Percentiles rank a stretch among this genome's conserved stretches.
Evolutionary conservation across 1,140 invertebrate genomes (phyloP).

Genomic region (Triops cancriformis): DNA sequence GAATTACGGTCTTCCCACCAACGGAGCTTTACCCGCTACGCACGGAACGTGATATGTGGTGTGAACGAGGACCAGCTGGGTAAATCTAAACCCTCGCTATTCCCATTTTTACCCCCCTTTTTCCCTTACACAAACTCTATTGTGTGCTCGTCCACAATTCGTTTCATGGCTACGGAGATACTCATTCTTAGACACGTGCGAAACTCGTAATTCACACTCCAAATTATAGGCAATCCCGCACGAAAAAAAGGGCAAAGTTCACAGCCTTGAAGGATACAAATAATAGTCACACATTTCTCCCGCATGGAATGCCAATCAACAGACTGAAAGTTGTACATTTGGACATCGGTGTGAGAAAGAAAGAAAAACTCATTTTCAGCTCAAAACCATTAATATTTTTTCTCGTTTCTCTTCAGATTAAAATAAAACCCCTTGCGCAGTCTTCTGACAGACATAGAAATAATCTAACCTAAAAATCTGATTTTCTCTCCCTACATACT

Average conservation of each 20-base stretch:
- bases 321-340: background rate
- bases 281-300: background rate
- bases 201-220: slow-evolving; percentile 4
- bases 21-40: background rate
- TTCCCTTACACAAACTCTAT: background rate
- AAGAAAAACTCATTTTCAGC: background rate
- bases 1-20: background rate
- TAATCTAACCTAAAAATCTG: background rate
- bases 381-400: background rate
- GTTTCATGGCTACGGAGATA: background rate
- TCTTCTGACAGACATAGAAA: background rate
- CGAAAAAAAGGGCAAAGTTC: background rate
- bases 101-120: background rate
- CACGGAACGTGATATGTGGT: slow-evolving; percentile 2
- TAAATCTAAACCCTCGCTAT: background rate
- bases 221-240: background rate
- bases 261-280: background rate
- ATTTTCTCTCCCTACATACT: background rate
- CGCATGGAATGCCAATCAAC: background rate
- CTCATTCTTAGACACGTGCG: background rate
- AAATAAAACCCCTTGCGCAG: slow-evolving; percentile 1
- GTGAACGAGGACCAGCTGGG: slow-evolving; percentile 2
- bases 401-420: background rate
- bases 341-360: background rate
- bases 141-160: background rate